phyloP scores from a whole-genome alignment of 2,888 invertebrate species.

The Aleiodes alternator region DNA sequence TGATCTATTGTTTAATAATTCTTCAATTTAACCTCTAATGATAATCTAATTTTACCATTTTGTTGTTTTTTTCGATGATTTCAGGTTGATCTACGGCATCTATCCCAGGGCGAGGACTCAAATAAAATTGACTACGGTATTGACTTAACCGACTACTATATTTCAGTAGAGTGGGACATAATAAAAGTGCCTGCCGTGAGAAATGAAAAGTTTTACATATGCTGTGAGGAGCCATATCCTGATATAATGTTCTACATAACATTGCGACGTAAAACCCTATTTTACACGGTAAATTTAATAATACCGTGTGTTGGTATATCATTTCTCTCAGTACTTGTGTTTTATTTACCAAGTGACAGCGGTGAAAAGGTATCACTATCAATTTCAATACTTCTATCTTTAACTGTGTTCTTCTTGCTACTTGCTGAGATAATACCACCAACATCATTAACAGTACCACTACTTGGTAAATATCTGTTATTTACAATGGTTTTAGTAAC shows the following conservation, averaged over 20 bases:
- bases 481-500: conserved; percentile 97
- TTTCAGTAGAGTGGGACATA: conserved; percentile 99
- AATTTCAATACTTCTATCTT: conserved; percentile 93
- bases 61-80: conserved; percentile 38
- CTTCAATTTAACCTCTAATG: too few relatives aligned
- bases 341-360: conserved; percentile 97
- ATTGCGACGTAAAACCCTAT: conserved; percentile 94
- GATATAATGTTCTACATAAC: conserved; percentile 99
- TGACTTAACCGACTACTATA: conserved; percentile 95
- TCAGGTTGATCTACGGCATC: conserved; percentile 93
- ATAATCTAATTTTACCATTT: not conserved
- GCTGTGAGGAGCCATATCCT: conserved; percentile 97
- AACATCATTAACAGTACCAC: conserved; percentile 93
- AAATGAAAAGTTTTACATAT: conserved; percentile 95
- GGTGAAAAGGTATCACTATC: conserved; percentile 98
- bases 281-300: conserved; percentile 98
- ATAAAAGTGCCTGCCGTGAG: conserved; percentile 93
- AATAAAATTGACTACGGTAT: conserved; percentile 93
- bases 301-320: conserved; percentile 98
- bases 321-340: conserved; percentile 96
- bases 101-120: conserved; percentile 90
- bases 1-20: too few relatives aligned
- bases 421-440: conserved; percentile 96
- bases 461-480: conserved; percentile 93
- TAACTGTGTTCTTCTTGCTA: conserved; percentile 95